Percentiles rank a stretch among this genome's conserved stretches.
Evolutionary conservation across 2,888 invertebrate genomes (phyloP).

Genomic region (Xanthorhoe designata): DNA sequence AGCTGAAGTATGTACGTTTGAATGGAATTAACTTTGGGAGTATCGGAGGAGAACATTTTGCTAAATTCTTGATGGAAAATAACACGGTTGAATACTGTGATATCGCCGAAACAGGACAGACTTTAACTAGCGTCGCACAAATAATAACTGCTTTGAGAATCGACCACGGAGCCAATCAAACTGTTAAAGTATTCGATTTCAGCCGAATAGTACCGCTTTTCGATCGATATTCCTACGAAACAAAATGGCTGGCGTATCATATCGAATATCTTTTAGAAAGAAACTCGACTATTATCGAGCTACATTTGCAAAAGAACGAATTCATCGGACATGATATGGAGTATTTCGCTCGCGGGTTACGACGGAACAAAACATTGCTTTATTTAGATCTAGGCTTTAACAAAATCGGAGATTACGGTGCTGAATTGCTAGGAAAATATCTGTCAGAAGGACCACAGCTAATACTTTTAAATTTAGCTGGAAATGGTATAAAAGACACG

Average conservation of each 20-base stretch:
- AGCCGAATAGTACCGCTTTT: conserved; percentile 69
- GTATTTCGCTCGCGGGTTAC: conserved; percentile 80
- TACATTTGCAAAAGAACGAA: conserved; percentile 86
- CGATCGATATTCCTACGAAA: conserved; percentile 72
- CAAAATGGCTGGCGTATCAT: conserved; percentile 81
- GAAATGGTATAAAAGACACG: conserved; percentile 82
- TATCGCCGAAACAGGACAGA: conserved; percentile 86
- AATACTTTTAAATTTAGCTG: conserved; percentile 81
- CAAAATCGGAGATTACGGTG: conserved; percentile 86
- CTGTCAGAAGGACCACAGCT: conserved; percentile 79
- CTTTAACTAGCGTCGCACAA: conserved; percentile 82
- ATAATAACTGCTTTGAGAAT: conserved; percentile 77
- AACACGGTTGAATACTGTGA: conserved; percentile 78
- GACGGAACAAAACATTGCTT: conserved; percentile 78
- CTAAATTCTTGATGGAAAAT: conserved; percentile 77
- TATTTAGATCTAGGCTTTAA: conserved; percentile 87
- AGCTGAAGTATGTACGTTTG: conserved; percentile 80
- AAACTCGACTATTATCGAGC: conserved; percentile 76
- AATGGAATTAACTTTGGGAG: conserved; percentile 86
- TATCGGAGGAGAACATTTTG: conserved; percentile 81
- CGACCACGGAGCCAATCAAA: conserved; percentile 66
- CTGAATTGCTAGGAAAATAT: conserved; percentile 82
- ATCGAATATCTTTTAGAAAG: conserved; percentile 72
- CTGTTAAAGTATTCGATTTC: conserved; percentile 71
- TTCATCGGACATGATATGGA: conserved; percentile 87